phyloP scores from a whole-genome alignment of 1,140 invertebrate genomes.

The Triops longicaudatus region DNA sequence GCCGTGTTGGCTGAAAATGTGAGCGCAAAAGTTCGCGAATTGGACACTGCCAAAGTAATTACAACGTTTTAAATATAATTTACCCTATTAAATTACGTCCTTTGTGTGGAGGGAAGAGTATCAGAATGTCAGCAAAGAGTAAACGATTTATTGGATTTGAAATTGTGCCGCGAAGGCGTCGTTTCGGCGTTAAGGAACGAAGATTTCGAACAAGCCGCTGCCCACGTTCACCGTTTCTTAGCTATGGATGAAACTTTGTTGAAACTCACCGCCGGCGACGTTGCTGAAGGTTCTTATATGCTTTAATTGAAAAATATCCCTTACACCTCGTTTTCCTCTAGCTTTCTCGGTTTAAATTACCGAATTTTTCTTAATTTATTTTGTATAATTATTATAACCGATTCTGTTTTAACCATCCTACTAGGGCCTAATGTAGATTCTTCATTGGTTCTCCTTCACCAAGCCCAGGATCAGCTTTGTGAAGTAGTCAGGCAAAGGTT shows the following conservation, averaged over 20 bases:
- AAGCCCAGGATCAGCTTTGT: slow-evolving; percentile 68
- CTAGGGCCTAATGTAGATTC: slow-evolving; percentile 60
- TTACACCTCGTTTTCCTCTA: too few relatives aligned
- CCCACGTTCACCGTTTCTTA: slow-evolving; percentile 88
- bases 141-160: slow-evolving; percentile 90
- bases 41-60: slow-evolving; percentile 85
- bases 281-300: slow-evolving; percentile 32
- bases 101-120: slow-evolving; percentile 63
- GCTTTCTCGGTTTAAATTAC: too few relatives aligned
- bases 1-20: slow-evolving; percentile 86
- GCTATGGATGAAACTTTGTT: slow-evolving; percentile 74
- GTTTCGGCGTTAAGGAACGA: slow-evolving; percentile 83
- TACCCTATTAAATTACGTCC: not conserved
- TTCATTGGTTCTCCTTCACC: slow-evolving; percentile 72
- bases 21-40: slow-evolving; percentile 86
- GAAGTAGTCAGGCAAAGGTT: slow-evolving; percentile 70
- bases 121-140: slow-evolving; percentile 90
- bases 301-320: not conserved
- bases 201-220: slow-evolving; percentile 86
- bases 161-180: slow-evolving; percentile 91
- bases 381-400: not conserved
- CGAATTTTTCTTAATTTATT: not conserved
- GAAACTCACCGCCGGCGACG: slow-evolving; percentile 37
- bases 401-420: slow-evolving; percentile 36
- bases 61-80: slow-evolving; percentile 16